Evolutionary conservation across 2,888 invertebrate genomes (phyloP), one percentile per base, ranked within the genome.

Genomic region (Eupsilia transversa): DNA sequence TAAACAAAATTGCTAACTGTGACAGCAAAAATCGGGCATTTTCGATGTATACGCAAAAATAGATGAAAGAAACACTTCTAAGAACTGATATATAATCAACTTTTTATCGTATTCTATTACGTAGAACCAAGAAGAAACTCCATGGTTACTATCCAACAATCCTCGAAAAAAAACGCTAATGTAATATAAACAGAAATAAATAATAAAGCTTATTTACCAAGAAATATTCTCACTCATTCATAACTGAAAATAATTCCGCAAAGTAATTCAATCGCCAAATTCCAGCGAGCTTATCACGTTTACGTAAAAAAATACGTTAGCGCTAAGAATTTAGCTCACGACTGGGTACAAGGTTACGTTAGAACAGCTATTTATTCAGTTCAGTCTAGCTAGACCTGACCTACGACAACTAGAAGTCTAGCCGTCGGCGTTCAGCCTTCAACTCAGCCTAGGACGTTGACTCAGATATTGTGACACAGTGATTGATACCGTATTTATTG

Each of bases 391-490:
- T 77, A 67, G 56, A 54, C 35, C 66, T 63, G 85, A 82, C 82
- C 82, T 84, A 64, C 54, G 72, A 76, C 72, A 84, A 82, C 84
- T 59, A 69, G 38, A 54, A 35, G 38, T 80, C 82, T 84, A 69
- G 60, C 43, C 64, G 59, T 4, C 38, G 49, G 46, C 69, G 38
- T 41, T 23, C n/a, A 64, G 68, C 84, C 80, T 83, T 71, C 70
- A 71, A 64, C 84, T 82, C 43, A 17, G 5, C 9, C 43, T 63
- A 43, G 81, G 52, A 54, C 81, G 12, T 74, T 82, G 84, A 74
- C 84, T 71, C 38, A 27, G 17, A 20, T 49, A 49, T 4, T 49
- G 7, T 56, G 60, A 57, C 64, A 64, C 20, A 17, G 20, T 73
- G 57, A 59, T 78, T 54, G 52, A 27, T 33, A 12, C 30, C n/a